A percentile compares a stretch with the other conserved stretches of the same genome.
These are phyloP conservation scores for Nothocercus julius DNA, from an alignment of 2,113 vertebrate genomes.

Conservation along the genomic window DNA sequence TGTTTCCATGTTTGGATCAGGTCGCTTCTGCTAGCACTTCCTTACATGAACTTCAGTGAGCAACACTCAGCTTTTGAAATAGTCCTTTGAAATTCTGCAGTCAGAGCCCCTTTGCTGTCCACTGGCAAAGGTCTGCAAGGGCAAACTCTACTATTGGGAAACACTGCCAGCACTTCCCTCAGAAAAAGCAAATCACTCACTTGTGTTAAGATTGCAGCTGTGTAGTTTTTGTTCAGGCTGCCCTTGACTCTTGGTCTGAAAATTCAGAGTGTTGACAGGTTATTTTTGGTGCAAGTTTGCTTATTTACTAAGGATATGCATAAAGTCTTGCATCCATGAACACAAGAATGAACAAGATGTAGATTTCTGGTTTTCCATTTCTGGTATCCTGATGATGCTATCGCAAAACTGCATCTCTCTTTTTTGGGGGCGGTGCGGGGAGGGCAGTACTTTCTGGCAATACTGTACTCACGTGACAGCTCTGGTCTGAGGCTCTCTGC, in stretches of 20 bases:
- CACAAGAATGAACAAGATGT: background rate
- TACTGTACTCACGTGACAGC: background rate
- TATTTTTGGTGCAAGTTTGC: background rate
- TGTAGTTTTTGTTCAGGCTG: background rate
- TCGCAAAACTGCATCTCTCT: background rate
- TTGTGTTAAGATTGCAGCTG: background rate
- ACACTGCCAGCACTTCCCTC: background rate
- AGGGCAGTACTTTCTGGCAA: background rate
- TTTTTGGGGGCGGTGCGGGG: background rate
- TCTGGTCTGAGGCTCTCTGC: background rate
- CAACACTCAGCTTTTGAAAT: background rate
- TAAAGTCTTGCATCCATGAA: background rate
- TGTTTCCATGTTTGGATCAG: background rate
- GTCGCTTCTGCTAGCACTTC: background rate
- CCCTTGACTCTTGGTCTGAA: background rate
- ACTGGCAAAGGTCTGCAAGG: background rate
- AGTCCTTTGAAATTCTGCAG: background rate
- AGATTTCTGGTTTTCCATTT: background rate
- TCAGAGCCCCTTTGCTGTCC: background rate
- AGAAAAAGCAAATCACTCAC: background rate
- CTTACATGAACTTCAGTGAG: background rate
- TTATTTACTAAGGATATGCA: background rate
- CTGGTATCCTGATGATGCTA: accelerated
- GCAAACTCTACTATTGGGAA: background rate
- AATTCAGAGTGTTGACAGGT: background rate